Conservation (phyloP, 2,113 vertebrate species). For the Alces alces region DNA sequence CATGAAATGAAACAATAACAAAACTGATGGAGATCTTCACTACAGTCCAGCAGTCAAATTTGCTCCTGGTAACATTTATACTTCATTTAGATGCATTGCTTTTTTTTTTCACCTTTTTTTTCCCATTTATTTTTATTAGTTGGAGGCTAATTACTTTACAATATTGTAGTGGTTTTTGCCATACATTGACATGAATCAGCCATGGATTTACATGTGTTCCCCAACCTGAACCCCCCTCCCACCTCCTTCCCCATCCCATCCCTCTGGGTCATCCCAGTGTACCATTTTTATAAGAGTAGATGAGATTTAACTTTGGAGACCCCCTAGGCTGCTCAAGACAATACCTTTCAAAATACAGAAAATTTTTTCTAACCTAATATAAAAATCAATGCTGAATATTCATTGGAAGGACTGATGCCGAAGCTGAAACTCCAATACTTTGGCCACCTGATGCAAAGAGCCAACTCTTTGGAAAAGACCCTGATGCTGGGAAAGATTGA, state of each 20-base stretch:
- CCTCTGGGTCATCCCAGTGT: too few relatives aligned
- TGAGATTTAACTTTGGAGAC: not conserved
- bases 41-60: not conserved
- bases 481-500: not conserved
- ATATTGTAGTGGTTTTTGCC: too few relatives aligned
- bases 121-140: too few relatives aligned
- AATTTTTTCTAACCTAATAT: not conserved
- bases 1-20: not conserved
- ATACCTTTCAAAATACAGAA: not conserved
- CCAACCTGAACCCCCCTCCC: too few relatives aligned
- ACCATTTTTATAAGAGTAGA: not conserved
- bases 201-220: too few relatives aligned
- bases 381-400: not conserved
- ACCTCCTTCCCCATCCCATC: too few relatives aligned
- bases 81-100: not conserved
- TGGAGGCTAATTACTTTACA: too few relatives aligned
- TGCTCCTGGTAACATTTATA: not conserved
- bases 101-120: too few relatives aligned
- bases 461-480: not conserved
- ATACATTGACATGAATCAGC: too few relatives aligned
- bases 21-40: not conserved
- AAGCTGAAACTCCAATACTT: not conserved
- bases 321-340: not conserved
- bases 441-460: not conserved
- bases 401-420: not conserved